Evolutionary conservation across 2,888 invertebrate species (phyloP).

Genomic region (Lepetodrilus schrolli): DNA sequence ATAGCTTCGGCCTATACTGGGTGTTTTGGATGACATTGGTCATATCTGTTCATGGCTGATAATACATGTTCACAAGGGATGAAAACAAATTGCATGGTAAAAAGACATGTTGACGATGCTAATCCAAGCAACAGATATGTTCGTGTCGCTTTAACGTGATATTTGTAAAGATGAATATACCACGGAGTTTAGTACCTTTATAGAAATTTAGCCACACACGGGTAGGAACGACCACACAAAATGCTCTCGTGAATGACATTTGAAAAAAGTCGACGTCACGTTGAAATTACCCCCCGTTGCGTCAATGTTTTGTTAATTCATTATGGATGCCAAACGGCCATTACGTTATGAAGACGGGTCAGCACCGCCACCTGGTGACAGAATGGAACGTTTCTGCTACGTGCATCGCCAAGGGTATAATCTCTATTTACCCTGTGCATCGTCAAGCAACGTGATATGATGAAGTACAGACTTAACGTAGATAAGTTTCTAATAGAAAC

Average conservation of each 20-base stretch:
- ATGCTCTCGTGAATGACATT: neutral
- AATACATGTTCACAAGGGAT: neutral
- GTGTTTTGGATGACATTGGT: neutral
- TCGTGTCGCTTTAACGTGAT: neutral
- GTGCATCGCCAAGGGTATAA: neutral
- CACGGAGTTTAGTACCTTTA: neutral
- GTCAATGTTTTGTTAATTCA: neutral
- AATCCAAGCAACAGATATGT: constrained; percentile 6
- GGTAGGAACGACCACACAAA: neutral
- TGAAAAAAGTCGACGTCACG: neutral
- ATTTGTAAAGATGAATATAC: neutral
- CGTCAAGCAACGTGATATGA: neutral
- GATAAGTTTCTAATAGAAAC: no score
- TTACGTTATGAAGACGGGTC: neutral
- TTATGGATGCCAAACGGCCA: neutral
- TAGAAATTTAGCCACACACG: neutral
- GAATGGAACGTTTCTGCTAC: neutral
- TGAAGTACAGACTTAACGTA: neutral
- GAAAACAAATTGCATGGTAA: neutral
- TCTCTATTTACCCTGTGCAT: constrained; percentile 3
- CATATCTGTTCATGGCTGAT: neutral
- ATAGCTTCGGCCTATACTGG: neutral
- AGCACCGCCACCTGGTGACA: neutral
- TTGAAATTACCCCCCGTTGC: constrained; percentile 1
- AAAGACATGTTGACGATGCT: neutral